These are phyloP conservation scores for Girardinus metallicus DNA, from an alignment of 2,797 vertebrate genomes.

Conservation along the genomic window DNA sequence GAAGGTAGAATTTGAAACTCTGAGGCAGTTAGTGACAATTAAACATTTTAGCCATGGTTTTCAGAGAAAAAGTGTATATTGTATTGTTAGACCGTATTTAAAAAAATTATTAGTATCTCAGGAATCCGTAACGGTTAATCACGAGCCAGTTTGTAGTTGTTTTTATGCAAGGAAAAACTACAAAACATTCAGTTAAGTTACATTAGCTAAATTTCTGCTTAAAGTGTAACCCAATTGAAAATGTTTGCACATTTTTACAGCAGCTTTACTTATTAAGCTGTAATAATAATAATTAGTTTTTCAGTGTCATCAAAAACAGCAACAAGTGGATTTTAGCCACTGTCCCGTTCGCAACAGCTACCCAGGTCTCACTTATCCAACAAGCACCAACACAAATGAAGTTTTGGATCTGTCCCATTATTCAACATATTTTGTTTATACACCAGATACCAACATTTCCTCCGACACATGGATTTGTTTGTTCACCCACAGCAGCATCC, in stretches of 20 bases:
- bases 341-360: background rate
- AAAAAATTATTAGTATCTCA: background rate
- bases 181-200: background rate
- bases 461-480: conserved; percentile 1
- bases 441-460: conserved; percentile 12
- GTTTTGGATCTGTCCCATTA: conserved; percentile 5
- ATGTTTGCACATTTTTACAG: background rate
- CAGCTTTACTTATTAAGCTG: background rate
- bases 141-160: background rate
- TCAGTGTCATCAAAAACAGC: background rate
- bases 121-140: background rate
- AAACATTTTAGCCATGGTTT: background rate
- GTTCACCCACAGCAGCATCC: conserved; percentile 11
- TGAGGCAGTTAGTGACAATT: background rate
- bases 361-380: conserved; percentile 1
- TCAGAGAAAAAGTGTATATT: background rate
- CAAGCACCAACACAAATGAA: background rate
- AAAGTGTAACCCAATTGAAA: background rate
- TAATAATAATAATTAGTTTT: background rate
- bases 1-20: background rate
- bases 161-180: background rate
- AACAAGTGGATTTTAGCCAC: background rate
- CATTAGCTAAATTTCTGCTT: background rate
- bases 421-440: conserved; percentile 4
- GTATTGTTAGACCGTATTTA: background rate